Base-by-base conservation (phyloP, 2,888 invertebrate genomes). In the Exocentrus adspersus region DNA sequence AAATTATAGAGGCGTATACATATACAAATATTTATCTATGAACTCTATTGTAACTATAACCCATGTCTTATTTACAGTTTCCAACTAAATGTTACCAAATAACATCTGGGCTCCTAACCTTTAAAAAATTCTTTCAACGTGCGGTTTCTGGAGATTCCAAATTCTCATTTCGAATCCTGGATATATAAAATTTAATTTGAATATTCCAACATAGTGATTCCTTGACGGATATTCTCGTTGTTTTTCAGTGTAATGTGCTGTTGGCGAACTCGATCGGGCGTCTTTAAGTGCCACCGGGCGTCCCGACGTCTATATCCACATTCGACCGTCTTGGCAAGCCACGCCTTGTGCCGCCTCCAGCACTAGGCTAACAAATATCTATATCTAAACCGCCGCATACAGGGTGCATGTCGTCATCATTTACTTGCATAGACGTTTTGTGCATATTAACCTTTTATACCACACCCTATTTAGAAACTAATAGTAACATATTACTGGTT, bases 301-400 rank as follows among this genome's bases (percentile, higher is more conserved):
- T 73, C 72, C 64, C 72, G 75, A 68, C 71, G 74, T 72, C 75
- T 70, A 72, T 68, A 70, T 72, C 61, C 69, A 72, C 73, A 73
- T 73, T 75, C 71, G 73, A 67, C 72, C 75, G 78, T 78, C 79
- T 79, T 79, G 66, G 68, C 67, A 68, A 77, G 80, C 81, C 73
- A 80, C 82, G 81, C 81, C 81, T 79, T 71, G 78, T 75, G 69
- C 79, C 81, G 81, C 81, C 81, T 81, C 78, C 79, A 68, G 70
- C 71, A 75, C 75, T 73, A 78, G 76, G 77, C 79, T 78, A 79
- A 76, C 76, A 75, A 74, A 75, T 75, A 76, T 76, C 74, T 76
- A 67, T 62, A 71, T 68, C 66, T 60, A 62, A 66, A 61, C 63
- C 58, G 60, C 56, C 63, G 37, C 37, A 46, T 62, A 71, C 69